These are phyloP conservation scores for Cylas formicarius DNA, from an alignment of 1,140 invertebrate genomes.

Conservation along the genomic window DNA sequence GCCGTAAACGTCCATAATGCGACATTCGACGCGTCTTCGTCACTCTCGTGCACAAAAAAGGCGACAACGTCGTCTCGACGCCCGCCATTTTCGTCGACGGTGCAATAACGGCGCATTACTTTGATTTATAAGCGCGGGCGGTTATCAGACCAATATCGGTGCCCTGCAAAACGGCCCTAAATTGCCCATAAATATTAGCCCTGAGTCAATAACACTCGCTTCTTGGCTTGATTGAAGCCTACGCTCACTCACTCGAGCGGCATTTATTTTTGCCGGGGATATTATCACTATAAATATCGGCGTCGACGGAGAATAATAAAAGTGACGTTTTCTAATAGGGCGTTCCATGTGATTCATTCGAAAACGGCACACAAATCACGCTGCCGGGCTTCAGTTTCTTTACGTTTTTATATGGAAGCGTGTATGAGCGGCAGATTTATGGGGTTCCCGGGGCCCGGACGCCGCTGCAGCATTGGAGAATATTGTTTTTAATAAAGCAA, in stretches of 20 bases:
- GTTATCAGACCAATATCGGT: constrained; percentile 42
- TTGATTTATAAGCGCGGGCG: constrained; percentile 39
- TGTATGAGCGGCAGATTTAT: too few species aligned
- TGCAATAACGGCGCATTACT: constrained; percentile 41
- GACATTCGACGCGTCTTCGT: too few species aligned
- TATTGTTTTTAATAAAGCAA: too few species aligned
- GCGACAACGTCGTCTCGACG: neutral
- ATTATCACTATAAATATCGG: constrained; percentile 23
- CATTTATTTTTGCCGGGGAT: constrained; percentile 24
- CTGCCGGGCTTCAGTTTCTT: too few species aligned
- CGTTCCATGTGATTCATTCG: constrained; percentile 14
- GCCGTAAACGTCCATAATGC: too few species aligned
- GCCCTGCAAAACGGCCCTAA: constrained; percentile 39
- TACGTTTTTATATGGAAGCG: too few species aligned
- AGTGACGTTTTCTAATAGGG: constrained; percentile 20
- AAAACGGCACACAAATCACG: too few species aligned
- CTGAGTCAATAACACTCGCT: constrained; percentile 37
- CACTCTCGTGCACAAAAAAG: too few species aligned
- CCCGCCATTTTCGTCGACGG: constrained; percentile 36
- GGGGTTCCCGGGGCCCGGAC: too few species aligned
- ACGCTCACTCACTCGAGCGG: constrained; percentile 29
- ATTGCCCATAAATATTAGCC: constrained; percentile 41
- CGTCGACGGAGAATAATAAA: constrained; percentile 18
- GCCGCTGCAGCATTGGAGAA: too few species aligned
- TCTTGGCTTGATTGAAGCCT: constrained; percentile 34